Evolutionary conservation across 1,140 invertebrate species (phyloP).

Genomic region (Elymnias hypermnestra): DNA sequence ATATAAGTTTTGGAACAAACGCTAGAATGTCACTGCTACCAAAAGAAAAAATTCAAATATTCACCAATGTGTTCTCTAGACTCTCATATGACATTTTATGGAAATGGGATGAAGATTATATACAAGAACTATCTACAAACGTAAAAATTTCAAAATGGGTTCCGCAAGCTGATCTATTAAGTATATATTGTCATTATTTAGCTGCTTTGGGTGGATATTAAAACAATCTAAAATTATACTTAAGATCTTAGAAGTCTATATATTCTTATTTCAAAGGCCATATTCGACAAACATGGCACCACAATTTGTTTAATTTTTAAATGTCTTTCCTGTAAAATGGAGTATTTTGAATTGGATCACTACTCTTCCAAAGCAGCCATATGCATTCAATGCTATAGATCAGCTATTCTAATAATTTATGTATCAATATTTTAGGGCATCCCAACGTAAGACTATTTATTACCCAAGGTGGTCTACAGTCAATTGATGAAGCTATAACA

Average conservation of each 20-base stretch:
- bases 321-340: no score
- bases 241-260: no score
- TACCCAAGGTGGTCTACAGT: conserved; percentile 22
- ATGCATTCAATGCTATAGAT: no score
- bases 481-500: conserved; percentile 11
- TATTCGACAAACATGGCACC: no score
- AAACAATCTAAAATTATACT: no score
- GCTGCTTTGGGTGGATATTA: no score
- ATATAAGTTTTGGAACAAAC: conserved; percentile 79
- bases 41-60: conserved; percentile 40
- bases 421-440: conserved; percentile 11
- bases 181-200: conserved; percentile 19
- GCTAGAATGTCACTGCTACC: conserved; percentile 58
- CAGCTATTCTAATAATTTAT: not conserved
- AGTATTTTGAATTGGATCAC: no score
- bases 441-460: conserved; percentile 22
- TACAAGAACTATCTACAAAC: conserved; percentile 59
- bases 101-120: conserved; percentile 63
- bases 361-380: not conserved
- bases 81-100: conserved; percentile 67
- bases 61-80: conserved; percentile 62
- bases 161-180: conserved; percentile 19
- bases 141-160: conserved; percentile 73
- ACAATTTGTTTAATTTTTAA: no score
- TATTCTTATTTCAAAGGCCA: no score